Base-by-base conservation (phyloP, 2,888 invertebrate species). In the Criorhina ranunculi region DNA sequence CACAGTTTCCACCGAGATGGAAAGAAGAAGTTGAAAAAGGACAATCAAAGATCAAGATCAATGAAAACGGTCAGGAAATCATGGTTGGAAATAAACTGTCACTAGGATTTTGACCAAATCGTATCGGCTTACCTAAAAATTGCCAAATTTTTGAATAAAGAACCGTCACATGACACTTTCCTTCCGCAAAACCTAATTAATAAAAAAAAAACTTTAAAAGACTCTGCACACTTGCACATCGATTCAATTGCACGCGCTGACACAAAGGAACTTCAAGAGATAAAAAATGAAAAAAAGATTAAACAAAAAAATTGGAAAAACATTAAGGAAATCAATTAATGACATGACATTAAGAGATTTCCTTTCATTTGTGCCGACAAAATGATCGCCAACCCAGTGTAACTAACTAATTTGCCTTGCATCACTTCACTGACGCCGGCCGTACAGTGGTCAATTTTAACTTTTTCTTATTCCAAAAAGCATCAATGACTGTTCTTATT, bases 331-430 rank as follows among this genome's bases (percentile, higher is more conserved):
- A 86, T 89, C 91, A 90, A 90, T 90, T 90, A 90, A 90, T 90
- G 91, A 88, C 88, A 88, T 89, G 88, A 89, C 90, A 90, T 90
- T 90, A 90, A 89, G 88, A 89, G 86, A 82, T 87, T 87, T 87
- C 17, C 88, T 86, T 87, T 86, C 88, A 91, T 90, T 89, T 79
- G n/a, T 83, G 79, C 83, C 83, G 83, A 83, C 83, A 51, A 62
- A 73, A 29, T 75, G 79, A 79, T 83, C 83, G 51, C 73, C 79
- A 57, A 60, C 69, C 64, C 83, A 83, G 79, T 79, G 83, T 75
- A 75, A 79, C 79, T 69, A 79, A 79, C 83, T 79, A 83, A 83
- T 83, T 83, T 83, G 83, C 79, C 79, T 83, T 83, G 79, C 83
- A 69, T 83, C 83, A 79, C 83, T 73, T 69, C 73, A 69, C 49